Base-by-base conservation (phyloP, 1,140 invertebrate genomes). In the Ericerus pela region DNA sequence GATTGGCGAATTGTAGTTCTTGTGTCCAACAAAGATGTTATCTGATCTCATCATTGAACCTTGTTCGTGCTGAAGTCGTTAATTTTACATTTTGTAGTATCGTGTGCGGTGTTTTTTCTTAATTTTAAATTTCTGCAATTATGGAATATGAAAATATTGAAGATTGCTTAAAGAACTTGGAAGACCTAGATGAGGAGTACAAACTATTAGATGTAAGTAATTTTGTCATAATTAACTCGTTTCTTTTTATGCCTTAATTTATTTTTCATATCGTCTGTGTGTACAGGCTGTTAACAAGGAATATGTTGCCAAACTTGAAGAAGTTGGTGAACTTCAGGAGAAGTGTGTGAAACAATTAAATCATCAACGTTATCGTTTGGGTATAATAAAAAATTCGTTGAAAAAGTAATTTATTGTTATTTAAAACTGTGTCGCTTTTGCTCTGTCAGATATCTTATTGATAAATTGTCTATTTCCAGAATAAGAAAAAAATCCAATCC, bases 341-440 rank as follows among this genome's bases (percentile, higher is more conserved):
- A 84, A 88, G 81, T 94, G 89, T 72, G 71, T 87, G 41, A 85
- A 86, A 67, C 84, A 87, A 65, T 79, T 95, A 59, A 78, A 77
- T 58, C 91, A 96, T 73, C 91, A 95, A 68, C 78, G 81, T 58
- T 95, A 95, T 73, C 77, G 89, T 47, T 80, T 95, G 71, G 79
- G 79, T 59, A 75, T 87, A 64, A 89, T 96, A 63, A 74, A 72
- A 36, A 79, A 80, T 65, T 79, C 81, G 22, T 65, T 95, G 22
- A 84, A 85, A 76, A 80, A 79, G 88, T 91, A 73, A 75, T 78
- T 69, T 20, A 58, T 16, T 33, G 3, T 11, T 22, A 18, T 29
- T 20, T 2, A 0, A 16, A 12, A 14, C 1, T 27, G 22, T 14
- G 16, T 55, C 20, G 18, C 5, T 3, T 20, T n/a, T n/a, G 1